Conservation (phyloP, 92 coral and sea anemone species). For the Umimayanthus chanpuru region DNA sequence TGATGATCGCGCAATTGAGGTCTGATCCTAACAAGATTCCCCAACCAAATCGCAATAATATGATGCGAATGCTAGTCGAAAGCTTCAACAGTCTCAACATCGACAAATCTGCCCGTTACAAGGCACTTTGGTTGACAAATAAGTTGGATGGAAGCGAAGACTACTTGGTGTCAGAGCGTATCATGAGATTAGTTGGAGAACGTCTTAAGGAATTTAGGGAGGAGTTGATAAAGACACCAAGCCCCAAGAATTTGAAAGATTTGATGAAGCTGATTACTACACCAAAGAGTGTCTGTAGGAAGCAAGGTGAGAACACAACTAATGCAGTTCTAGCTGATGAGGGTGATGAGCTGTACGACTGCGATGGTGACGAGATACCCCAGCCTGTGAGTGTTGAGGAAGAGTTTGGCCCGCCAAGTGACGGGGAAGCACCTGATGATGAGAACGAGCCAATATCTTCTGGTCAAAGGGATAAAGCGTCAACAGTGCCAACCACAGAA, state of each 20-base stretch:
- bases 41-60: background rate
- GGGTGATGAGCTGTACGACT: background rate
- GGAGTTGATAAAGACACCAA: too few relatives aligned
- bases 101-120: background rate
- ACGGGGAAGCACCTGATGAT: constrained; percentile 11
- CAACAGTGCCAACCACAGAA: too few relatives aligned
- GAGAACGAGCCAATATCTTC: too few relatives aligned
- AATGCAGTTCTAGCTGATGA: too few relatives aligned
- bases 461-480: background rate
- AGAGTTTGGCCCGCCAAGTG: background rate
- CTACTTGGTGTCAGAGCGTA: background rate
- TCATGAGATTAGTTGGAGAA: too few relatives aligned
- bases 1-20: background rate
- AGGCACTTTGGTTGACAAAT: constrained; percentile 1
- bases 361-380: constrained; percentile 2
- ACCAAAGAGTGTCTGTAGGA: background rate
- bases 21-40: background rate
- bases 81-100: too few relatives aligned
- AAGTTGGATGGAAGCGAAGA: constrained; percentile 5
- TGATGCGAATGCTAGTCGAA: too few relatives aligned
- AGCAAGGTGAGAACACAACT: background rate
- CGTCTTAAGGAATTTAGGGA: too few relatives aligned
- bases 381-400: too few relatives aligned
- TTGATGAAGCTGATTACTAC: too few relatives aligned
- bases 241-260: too few relatives aligned